Evolutionary conservation across 2,888 invertebrate genomes (phyloP).

Genomic region (Harpalus rubripes): DNA sequence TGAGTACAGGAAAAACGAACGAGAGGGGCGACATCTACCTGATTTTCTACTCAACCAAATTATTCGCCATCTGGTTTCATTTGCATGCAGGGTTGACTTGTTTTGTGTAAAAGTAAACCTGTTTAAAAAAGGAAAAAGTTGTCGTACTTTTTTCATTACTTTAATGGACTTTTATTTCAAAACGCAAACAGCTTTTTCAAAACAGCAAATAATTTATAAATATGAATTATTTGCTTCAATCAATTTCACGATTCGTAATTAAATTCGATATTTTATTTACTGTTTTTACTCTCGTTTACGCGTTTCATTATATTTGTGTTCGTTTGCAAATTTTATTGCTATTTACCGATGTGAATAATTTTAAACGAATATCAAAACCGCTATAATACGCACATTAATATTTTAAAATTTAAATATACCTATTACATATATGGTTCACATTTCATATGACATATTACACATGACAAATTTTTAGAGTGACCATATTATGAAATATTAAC

Average conservation of each 20-base stretch:
- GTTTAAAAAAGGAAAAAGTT: neutral
- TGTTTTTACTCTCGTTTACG: neutral
- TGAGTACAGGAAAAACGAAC: constrained; percentile 27
- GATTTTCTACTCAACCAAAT: constrained; percentile 5
- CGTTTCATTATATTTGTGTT: neutral
- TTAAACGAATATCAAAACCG: no score
- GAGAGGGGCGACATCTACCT: constrained; percentile 8
- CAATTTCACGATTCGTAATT: no score
- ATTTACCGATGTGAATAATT: no score
- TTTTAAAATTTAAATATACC: no score
- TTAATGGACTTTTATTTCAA: neutral
- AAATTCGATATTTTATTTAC: constrained; percentile 8
- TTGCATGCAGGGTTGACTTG: neutral
- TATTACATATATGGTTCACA: no score
- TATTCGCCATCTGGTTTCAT: constrained; percentile 13
- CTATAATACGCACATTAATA: no score
- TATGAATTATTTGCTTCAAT: neutral
- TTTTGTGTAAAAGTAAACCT: neutral
- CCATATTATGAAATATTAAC: no score
- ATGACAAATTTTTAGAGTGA: no score
- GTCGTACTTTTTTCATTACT: neutral
- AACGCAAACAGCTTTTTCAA: neutral
- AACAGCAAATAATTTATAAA: neutral
- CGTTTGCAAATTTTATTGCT: no score
- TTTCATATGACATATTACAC: no score